Conservation (phyloP, 2,797 vertebrate species). For the Notolabrus celidotus region DNA sequence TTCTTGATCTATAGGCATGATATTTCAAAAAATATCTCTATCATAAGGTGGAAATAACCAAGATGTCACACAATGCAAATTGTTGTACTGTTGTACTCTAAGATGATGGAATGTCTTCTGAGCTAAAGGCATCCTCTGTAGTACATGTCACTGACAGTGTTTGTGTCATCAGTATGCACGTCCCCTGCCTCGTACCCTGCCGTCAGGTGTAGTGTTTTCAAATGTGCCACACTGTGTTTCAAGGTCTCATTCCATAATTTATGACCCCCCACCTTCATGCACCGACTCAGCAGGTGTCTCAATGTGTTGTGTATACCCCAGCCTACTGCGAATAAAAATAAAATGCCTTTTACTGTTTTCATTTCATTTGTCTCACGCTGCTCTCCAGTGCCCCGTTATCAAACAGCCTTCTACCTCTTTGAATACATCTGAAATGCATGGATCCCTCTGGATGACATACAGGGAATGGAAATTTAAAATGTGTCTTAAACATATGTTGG, state of each 20-base stretch:
- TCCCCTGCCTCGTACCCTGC: slow-evolving; percentile 20
- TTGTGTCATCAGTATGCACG: slow-evolving; percentile 38
- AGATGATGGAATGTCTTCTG: slow-evolving; percentile 13
- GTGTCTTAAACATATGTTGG: background rate
- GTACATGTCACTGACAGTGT: background rate
- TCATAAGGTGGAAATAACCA: background rate
- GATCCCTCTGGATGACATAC: slow-evolving; percentile 6
- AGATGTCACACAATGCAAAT: background rate
- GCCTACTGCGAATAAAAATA: slow-evolving; percentile 52
- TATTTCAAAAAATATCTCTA: background rate
- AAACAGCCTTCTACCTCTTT: slow-evolving; percentile 37
- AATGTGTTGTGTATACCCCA: slow-evolving; percentile 28
- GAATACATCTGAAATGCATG: slow-evolving; percentile 40
- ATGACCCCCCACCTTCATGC: slow-evolving; percentile 54
- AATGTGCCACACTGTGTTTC: slow-evolving; percentile 51
- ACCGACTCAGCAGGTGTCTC: slow-evolving; percentile 59
- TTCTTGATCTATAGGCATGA: background rate
- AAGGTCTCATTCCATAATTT: slow-evolving; percentile 63
- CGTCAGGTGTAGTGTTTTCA: slow-evolving; percentile 26
- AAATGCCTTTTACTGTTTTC: slow-evolving; percentile 52
- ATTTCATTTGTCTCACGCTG: slow-evolving; percentile 56
- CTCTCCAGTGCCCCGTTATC: slow-evolving; percentile 40
- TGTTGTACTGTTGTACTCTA: background rate
- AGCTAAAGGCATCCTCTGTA: slow-evolving; percentile 17
- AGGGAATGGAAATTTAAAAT: slow-evolving; percentile 11